Percentiles rank a stretch among this genome's conserved stretches.
Evolutionary conservation across 2,113 vertebrate genomes (phyloP).

Genomic region (Xenopus laevis): DNA sequence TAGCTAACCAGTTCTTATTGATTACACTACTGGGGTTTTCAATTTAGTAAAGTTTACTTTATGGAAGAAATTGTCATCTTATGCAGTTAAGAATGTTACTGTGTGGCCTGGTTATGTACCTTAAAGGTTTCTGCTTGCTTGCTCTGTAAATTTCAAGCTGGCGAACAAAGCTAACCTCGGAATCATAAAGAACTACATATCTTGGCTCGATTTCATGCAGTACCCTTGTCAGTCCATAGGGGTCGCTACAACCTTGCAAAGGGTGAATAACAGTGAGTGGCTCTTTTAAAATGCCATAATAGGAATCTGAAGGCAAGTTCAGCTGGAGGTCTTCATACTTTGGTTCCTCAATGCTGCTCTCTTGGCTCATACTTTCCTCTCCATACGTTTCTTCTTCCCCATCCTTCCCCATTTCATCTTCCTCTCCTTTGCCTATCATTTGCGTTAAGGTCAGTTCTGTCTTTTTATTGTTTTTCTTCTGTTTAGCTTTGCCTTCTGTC

Average conservation of each 20-base stretch:
- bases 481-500: constrained; percentile 53
- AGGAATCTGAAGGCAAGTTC: constrained; percentile 80
- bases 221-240: constrained; percentile 83
- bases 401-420: constrained; percentile 53
- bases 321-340: constrained; percentile 62
- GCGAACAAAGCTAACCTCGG: constrained; percentile 86
- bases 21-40: too few species aligned
- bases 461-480: constrained; percentile 56
- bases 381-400: constrained; percentile 32
- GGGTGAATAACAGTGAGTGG: constrained; percentile 88
- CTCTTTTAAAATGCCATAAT: constrained; percentile 83
- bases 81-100: too few species aligned
- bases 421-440: constrained; percentile 71
- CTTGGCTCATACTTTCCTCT: constrained; percentile 50
- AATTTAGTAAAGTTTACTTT: too few species aligned
- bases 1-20: too few species aligned
- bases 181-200: constrained; percentile 88
- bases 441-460: constrained; percentile 75
- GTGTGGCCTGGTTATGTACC: constrained; percentile 55
- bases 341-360: constrained; percentile 49
- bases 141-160: constrained; percentile 93
- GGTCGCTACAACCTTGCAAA: constrained; percentile 81
- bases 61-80: too few species aligned
- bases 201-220: constrained; percentile 86
- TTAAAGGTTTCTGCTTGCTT: constrained; percentile 78